Percentiles rank a stretch among this genome's conserved stretches.
Evolutionary conservation across 2,797 vertebrate species (phyloP).

Genomic region (Botia kubotai): DNA sequence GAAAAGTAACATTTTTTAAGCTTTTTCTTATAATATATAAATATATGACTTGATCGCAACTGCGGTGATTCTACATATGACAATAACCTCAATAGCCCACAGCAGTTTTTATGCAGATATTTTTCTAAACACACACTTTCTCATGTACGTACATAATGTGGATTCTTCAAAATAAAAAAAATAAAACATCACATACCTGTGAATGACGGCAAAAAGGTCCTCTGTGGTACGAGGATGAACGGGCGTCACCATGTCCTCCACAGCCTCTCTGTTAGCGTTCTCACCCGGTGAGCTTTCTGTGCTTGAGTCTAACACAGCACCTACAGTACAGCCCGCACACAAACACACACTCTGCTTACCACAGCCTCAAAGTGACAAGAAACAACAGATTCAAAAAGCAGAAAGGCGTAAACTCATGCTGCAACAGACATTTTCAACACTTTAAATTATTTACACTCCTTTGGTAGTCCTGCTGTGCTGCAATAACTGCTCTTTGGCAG

Average conservation of each 20-base stretch:
- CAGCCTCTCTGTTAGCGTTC: slow-evolving; percentile 65
- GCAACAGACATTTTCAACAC: slow-evolving; percentile 36
- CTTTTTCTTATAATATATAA: too few species aligned
- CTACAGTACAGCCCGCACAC: slow-evolving; percentile 69
- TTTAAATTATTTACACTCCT: slow-evolving; percentile 50
- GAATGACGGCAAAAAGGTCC: slow-evolving; percentile 93
- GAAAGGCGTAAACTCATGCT: slow-evolving; percentile 29
- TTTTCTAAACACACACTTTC: not conserved
- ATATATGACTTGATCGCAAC: too few species aligned
- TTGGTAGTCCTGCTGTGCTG: slow-evolving; percentile 31
- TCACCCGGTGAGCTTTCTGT: slow-evolving; percentile 63
- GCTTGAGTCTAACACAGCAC: slow-evolving; percentile 75
- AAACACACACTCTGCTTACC: slow-evolving; percentile 21
- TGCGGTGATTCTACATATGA: not conserved
- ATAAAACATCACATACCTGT: slow-evolving; percentile 82
- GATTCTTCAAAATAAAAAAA: not conserved
- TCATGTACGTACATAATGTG: not conserved
- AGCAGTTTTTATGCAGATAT: not conserved
- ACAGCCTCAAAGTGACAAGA: slow-evolving; percentile 11
- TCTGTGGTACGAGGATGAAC: slow-evolving; percentile 86
- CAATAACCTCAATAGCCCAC: not conserved
- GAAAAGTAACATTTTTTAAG: too few species aligned
- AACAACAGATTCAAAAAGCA: slow-evolving; percentile 19
- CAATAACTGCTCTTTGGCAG: slow-evolving; percentile 36
- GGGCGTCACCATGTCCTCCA: slow-evolving; percentile 79